A percentile compares a stretch with the other conserved stretches of the same genome.
These are phyloP conservation scores for Diaphora mendica DNA, from an alignment of 2,888 invertebrate genomes.

Conservation along the genomic window DNA sequence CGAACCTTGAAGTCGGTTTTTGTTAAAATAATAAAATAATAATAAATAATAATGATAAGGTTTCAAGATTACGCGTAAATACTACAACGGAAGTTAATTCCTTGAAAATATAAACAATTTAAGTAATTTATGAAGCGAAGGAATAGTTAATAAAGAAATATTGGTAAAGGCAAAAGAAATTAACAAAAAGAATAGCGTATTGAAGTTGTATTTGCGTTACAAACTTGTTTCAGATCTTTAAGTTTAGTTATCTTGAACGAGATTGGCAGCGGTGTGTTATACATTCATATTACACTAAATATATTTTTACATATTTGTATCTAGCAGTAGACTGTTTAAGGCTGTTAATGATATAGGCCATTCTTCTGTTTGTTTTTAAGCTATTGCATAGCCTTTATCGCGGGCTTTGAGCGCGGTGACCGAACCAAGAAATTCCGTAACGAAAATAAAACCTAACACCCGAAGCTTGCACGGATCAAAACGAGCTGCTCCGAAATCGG, in stretches of 20 bases:
- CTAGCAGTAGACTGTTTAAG: too few species aligned
- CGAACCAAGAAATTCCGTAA: too few species aligned
- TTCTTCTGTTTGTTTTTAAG: too few species aligned
- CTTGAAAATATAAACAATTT: not conserved
- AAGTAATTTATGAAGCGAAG: not conserved
- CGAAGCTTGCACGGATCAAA: too few species aligned
- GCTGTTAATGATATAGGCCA: too few species aligned
- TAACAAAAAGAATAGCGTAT: not conserved
- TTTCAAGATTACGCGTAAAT: not conserved
- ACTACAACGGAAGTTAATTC: not conserved
- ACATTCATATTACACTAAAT: not conserved
- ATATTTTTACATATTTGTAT: too few species aligned
- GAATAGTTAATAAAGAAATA: not conserved
- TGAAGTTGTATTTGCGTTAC: not conserved
- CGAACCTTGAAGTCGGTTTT: too few species aligned
- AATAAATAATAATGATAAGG: constrained; percentile 1
- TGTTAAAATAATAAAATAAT: too few species aligned
- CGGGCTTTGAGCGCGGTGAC: too few species aligned
- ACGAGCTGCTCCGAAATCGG: too few species aligned
- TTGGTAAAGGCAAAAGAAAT: not conserved
- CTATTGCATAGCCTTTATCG: too few species aligned
- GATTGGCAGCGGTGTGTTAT: not conserved
- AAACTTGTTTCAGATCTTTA: not conserved
- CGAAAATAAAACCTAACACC: too few species aligned
- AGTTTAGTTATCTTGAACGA: not conserved